phyloP scores from a whole-genome alignment of 2,888 invertebrate species.

The Calliopum simillimum region DNA sequence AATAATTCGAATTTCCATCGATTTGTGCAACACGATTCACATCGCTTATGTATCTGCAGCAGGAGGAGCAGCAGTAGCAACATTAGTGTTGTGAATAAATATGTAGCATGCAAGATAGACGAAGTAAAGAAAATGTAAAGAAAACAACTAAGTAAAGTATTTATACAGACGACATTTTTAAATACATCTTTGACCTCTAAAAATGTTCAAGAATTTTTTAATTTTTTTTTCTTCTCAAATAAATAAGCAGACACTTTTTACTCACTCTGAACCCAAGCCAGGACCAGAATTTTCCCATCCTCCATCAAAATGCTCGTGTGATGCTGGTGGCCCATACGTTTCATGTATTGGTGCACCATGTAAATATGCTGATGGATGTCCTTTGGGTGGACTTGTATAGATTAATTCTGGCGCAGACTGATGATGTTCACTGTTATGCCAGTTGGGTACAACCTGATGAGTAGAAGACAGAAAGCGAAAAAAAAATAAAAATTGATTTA shows the following conservation, averaged over 20 bases:
- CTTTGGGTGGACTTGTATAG: slow-evolving; percentile 64
- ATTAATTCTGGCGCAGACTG: slow-evolving; percentile 62
- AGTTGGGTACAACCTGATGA: slow-evolving; percentile 62
- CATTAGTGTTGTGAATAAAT: slow-evolving; percentile 38
- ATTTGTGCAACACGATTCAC: slow-evolving; percentile 73
- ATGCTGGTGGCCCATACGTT: slow-evolving; percentile 56
- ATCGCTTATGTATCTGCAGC: slow-evolving; percentile 70
- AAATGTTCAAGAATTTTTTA: too few species aligned
- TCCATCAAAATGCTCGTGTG: slow-evolving; percentile 69
- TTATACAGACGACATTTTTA: too few species aligned
- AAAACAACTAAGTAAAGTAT: not conserved
- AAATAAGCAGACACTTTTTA: too few species aligned
- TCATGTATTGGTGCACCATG: slow-evolving; percentile 63
- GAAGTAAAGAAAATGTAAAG: slow-evolving; percentile 38
- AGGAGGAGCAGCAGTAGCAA: too few species aligned
- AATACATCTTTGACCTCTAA: too few species aligned
- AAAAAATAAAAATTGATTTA: slow-evolving; percentile 8
- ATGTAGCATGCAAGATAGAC: slow-evolving; percentile 42
- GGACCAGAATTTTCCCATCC: slow-evolving; percentile 75
- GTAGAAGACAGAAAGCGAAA: slow-evolving; percentile 4
- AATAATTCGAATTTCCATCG: slow-evolving; percentile 63
- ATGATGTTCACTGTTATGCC: slow-evolving; percentile 57
- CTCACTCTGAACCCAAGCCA: slow-evolving; percentile 75
- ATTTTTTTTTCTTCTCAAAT: too few species aligned
- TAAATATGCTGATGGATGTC: slow-evolving; percentile 60